Conservation (phyloP, 2,113 vertebrate species). For the Pangasianodon hypophthalmus region DNA sequence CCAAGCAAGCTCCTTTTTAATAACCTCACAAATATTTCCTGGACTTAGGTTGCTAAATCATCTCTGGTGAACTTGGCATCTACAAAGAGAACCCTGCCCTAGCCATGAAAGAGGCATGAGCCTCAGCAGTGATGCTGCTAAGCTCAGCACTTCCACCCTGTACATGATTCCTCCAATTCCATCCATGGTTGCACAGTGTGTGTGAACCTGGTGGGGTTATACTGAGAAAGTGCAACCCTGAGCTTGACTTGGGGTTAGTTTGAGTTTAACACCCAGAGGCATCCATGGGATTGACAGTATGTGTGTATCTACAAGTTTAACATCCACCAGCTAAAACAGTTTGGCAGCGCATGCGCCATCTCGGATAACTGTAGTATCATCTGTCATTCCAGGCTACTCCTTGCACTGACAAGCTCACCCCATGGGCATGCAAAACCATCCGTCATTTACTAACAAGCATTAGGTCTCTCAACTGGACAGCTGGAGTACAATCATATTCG, state of each 20-base stretch:
- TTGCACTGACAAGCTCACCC: constrained; percentile 42
- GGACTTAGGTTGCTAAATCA: constrained; percentile 26
- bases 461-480: constrained; percentile 63
- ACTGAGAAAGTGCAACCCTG: constrained; percentile 58
- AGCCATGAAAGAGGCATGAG: neutral
- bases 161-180: constrained; percentile 54
- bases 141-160: constrained; percentile 54
- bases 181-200: neutral
- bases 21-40: constrained; percentile 25
- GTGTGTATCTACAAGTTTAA: constrained; percentile 21
- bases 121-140: constrained; percentile 41
- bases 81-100: neutral
- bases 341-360: constrained; percentile 38
- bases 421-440: constrained; percentile 49
- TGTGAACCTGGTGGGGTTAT: constrained; percentile 42
- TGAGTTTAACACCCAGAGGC: constrained; percentile 42
- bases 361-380: constrained; percentile 32
- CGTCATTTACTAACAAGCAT: constrained; percentile 72
- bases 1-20: constrained; percentile 21
- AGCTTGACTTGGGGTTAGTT: constrained; percentile 45
- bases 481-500: constrained; percentile 66
- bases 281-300: constrained; percentile 21
- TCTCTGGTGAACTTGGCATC: constrained; percentile 23
- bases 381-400: constrained; percentile 20
- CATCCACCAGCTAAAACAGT: constrained; percentile 34